Evolutionary conservation across 2,888 invertebrate species (phyloP).

Genomic region (Lepidocyrtoides sp.): DNA sequence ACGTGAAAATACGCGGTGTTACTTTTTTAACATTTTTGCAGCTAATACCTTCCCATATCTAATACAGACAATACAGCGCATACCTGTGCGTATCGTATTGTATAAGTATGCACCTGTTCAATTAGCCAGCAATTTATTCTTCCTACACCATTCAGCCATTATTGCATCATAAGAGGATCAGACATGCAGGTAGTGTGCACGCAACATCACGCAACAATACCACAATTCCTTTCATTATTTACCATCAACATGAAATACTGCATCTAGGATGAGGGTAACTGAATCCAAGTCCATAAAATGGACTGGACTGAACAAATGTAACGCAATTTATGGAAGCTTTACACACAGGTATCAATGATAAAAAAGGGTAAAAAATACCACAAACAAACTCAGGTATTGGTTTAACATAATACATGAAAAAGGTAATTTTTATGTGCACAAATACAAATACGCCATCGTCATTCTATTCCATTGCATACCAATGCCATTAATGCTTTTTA

Average conservation of each 20-base stretch:
- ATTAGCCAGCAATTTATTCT: constrained; percentile 66
- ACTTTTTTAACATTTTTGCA: no score
- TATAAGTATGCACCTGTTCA: constrained; percentile 56
- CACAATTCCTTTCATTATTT: not conserved
- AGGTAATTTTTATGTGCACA: constrained; percentile 21
- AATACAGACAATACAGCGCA: no score
- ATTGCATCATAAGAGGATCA: not conserved
- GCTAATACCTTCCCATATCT: not conserved
- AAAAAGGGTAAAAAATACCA: not conserved
- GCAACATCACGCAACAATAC: constrained; percentile 40
- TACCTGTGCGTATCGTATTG: not conserved
- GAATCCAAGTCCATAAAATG: not conserved
- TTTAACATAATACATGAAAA: constrained; percentile 12
- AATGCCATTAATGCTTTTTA: no score
- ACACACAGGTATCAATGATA: not conserved
- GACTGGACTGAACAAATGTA: not conserved
- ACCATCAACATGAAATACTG: not conserved
- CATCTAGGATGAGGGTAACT: not conserved
- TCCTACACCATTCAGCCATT: constrained; percentile 43
- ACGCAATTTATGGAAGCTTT: not conserved
- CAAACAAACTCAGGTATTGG: not conserved
- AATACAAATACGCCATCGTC: not conserved
- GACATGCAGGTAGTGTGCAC: not conserved
- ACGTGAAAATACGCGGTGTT: not conserved
- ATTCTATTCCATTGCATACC: not conserved